Conservation (phyloP, 2,797 vertebrate species). For the Gadopsis marmoratus region DNA sequence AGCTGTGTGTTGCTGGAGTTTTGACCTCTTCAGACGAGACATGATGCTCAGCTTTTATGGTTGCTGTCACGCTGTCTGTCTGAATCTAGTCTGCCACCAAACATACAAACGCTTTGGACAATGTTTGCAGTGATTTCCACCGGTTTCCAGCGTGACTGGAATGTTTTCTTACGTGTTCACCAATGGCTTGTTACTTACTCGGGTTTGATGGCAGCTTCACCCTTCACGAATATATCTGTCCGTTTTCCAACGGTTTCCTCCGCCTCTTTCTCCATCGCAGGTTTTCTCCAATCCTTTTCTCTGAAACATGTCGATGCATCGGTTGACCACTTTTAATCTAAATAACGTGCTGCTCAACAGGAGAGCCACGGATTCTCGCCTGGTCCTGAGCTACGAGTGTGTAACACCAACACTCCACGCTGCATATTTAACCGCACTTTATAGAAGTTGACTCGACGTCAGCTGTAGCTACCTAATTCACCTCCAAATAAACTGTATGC, state of each 20-base stretch:
- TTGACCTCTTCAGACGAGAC: neutral
- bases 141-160: neutral
- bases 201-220: constrained; percentile 81
- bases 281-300: constrained; percentile 24
- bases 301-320: constrained; percentile 26
- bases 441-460: neutral
- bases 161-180: neutral
- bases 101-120: neutral
- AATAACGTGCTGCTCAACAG: neutral
- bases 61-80: neutral
- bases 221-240: constrained; percentile 61
- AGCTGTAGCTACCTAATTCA: neutral
- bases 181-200: constrained; percentile 71
- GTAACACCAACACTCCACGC: too few relatives aligned
- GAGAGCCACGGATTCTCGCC: neutral
- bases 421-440: neutral
- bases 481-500: accelerated
- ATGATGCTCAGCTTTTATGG: neutral
- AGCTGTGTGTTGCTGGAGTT: neutral
- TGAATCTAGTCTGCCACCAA: neutral
- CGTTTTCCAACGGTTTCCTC: constrained; percentile 32
- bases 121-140: neutral
- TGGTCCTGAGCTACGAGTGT: neutral
- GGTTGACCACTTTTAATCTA: neutral
- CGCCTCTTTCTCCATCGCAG: constrained; percentile 60